A percentile compares a stretch with the other conserved stretches of the same genome.
phyloP scores from a whole-genome alignment of 2,113 vertebrate genomes.

The Oryzias curvinotus region DNA sequence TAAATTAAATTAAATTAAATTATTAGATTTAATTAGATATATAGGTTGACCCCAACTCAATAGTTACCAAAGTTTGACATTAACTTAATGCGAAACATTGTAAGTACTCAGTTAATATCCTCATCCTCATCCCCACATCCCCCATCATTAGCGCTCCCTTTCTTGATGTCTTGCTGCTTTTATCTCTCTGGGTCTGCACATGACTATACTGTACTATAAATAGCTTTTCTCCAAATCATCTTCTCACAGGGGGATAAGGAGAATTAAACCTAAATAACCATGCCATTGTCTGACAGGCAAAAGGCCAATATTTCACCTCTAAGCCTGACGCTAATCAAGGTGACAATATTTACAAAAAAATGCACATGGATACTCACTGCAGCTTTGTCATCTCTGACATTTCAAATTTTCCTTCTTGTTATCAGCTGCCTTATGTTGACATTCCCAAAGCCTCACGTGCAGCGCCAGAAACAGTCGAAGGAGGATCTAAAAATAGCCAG shows the following conservation, averaged over 20 bases:
- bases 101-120: not conserved
- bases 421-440: constrained; percentile 68
- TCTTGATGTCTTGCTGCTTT: not conserved
- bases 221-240: constrained; percentile 42
- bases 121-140: not conserved
- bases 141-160: constrained; percentile 9
- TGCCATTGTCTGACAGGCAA: constrained; percentile 49
- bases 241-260: constrained; percentile 27
- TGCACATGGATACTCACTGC: constrained; percentile 37
- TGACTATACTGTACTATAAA: constrained; percentile 45
- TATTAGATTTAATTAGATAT: too few relatives aligned
- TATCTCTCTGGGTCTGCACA: constrained; percentile 17
- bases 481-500: constrained; percentile 68
- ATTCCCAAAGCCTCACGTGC: constrained; percentile 70
- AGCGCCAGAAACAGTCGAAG: constrained; percentile 64
- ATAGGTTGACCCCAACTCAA: not conserved
- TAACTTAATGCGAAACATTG: not conserved
- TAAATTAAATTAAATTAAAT: too few relatives aligned
- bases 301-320: constrained; percentile 61
- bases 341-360: constrained; percentile 57
- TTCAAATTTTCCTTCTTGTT: constrained; percentile 66
- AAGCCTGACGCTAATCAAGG: constrained; percentile 59
- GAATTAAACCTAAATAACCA: constrained; percentile 41
- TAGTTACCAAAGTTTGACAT: not conserved
- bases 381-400: constrained; percentile 69